Conservation (phyloP, 2,888 invertebrate genomes). For the Seira musarum region DNA sequence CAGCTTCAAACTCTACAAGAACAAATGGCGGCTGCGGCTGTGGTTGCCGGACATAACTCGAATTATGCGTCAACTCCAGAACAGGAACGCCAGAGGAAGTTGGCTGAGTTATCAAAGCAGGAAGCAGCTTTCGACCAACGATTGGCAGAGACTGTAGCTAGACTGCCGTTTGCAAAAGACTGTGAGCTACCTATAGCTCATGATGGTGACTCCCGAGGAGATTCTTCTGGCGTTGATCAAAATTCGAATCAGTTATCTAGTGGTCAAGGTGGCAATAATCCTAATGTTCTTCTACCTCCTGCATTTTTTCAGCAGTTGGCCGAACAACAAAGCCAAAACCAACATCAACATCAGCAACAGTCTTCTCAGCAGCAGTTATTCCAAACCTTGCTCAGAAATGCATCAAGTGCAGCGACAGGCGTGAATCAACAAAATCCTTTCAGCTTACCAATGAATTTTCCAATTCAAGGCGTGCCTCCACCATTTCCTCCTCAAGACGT, state of each 20-base stretch:
- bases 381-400: conserved; percentile 47
- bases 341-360: conserved; percentile 35
- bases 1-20: conserved; percentile 87
- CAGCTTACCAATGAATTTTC: conserved; percentile 61
- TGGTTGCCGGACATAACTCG: conserved; percentile 76
- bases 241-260: conserved; percentile 64
- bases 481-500: conserved; percentile 48
- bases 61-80: conserved; percentile 61
- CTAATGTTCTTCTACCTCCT: conserved; percentile 63
- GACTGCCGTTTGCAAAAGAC: conserved; percentile 79
- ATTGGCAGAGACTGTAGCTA: conserved; percentile 82
- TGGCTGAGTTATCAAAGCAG: conserved; percentile 81
- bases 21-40: conserved; percentile 70
- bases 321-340: conserved; percentile 42
- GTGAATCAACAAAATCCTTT: conserved; percentile 51
- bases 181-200: conserved; percentile 74
- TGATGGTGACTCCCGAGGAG: conserved; percentile 69
- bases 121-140: conserved; percentile 85
- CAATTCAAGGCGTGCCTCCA: conserved; percentile 55
- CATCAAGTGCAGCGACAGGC: conserved; percentile 21
- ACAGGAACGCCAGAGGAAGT: conserved; percentile 79
- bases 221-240: conserved; percentile 57
- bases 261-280: conserved; percentile 28
- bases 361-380: conserved; percentile 41
- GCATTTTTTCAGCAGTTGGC: conserved; percentile 67